Evolutionary conservation across 2,888 invertebrate genomes (phyloP), one percentile per base, ranked within the genome.

Genomic region (Drosophila multiciliata): DNA sequence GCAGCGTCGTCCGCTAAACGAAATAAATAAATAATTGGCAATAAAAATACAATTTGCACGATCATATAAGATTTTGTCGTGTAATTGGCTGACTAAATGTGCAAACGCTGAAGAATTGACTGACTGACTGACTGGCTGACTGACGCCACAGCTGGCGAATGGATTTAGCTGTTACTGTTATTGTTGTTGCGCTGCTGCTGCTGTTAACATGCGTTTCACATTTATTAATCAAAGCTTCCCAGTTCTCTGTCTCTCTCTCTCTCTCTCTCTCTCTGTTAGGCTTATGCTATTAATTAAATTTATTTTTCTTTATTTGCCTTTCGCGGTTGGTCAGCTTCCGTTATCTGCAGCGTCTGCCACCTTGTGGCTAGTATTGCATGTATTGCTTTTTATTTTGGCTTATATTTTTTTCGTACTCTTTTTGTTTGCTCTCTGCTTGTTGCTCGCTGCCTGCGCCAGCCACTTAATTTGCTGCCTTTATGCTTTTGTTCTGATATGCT

Each of bases 21-120:
- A 83, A 86, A 86, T 86, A 88, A 87, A 89, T 89, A 86, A 87
- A 84, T 87, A 89, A 89, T 89, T 87, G 87, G 76, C 89, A 87
- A 87, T 87, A 87, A 84, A 87, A 87, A 87, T 84, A 84, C 89
- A 87, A 87, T 87, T 87, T 87, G 89, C 89, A 87, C 89, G 86
- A 87, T 87, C 89, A 82, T 87, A 88, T 85, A 82, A 75, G 82
- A 75, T 81, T 87, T 75, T 85, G 85, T 76, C 75, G 60, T 83
- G 81, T 88, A 75, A 83, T 83, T 85, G 81, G 83, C 81, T 79
- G 73, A 70, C 84, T 78, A 73, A 83, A 69, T 71, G 66, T 70
- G 20, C 57, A 69, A 32, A 29, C 12, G 45, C 49, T 54, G 61
- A 61, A 53, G n/a, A 36, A 33, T 42, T 35, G 38, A 68, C 50